These are phyloP conservation scores for Lagocephalus sceleratus DNA, from an alignment of 2,797 vertebrate species.

Conservation along the genomic window DNA sequence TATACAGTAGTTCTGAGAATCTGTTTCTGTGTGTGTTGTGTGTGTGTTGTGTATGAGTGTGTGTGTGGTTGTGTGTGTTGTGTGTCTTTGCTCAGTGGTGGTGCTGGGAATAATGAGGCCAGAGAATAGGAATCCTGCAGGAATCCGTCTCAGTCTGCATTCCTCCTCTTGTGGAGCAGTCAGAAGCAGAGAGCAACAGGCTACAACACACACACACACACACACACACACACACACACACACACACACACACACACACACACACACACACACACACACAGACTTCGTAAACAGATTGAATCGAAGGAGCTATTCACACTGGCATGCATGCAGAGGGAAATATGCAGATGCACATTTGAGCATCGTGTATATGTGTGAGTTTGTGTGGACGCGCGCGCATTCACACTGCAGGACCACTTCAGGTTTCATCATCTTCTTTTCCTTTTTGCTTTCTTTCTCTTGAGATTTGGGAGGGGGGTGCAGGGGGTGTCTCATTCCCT, in stretches of 20 bases:
- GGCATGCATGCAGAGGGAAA: conserved; percentile 27
- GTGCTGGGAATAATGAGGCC: conserved; percentile 56
- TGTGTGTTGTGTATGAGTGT: conserved; percentile 20
- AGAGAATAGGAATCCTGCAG: conserved; percentile 57
- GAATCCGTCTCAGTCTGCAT: conserved; percentile 63
- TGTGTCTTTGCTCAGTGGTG: conserved; percentile 23
- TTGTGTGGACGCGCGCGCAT: conserved; percentile 17
- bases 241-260: conserved; percentile 22
- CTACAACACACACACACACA: conserved; percentile 41
- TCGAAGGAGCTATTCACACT: conserved; percentile 44
- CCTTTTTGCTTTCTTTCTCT: conserved; percentile 66
- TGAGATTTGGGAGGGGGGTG: conserved; percentile 38
- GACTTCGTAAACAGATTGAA: conserved; percentile 62
- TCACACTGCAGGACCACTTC: conserved; percentile 74
- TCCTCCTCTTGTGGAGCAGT: conserved; percentile 55
- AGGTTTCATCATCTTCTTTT: conserved; percentile 70
- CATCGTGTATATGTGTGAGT: conserved; percentile 24
- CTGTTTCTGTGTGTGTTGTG: conserved; percentile 2
- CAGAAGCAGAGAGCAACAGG: conserved; percentile 64
- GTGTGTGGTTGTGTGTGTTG: conserved; percentile 7
- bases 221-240: conserved; percentile 19
- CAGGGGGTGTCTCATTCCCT: conserved; percentile 72
- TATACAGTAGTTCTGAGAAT: conserved; percentile 2
- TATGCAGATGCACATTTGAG: conserved; percentile 33
- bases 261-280: conserved; percentile 29